Conservation (phyloP, 1,140 invertebrate species). For the Eubasilissa regina region DNA sequence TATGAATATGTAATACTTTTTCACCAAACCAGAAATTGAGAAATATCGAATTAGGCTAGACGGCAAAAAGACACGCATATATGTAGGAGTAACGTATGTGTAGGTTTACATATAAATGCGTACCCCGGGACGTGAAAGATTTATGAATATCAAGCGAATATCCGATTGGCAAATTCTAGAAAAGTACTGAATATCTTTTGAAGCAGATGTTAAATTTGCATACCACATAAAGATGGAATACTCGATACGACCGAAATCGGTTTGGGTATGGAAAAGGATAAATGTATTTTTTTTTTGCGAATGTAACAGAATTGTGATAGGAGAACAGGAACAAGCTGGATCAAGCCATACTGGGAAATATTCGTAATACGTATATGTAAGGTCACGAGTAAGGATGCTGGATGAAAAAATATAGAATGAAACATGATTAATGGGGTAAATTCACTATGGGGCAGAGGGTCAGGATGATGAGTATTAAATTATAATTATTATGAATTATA, state of each 20-base stretch:
- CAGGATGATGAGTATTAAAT: too few relatives aligned
- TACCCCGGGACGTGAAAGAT: slow-evolving; percentile 5
- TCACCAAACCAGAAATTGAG: background rate
- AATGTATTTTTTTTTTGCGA: slow-evolving; percentile 23
- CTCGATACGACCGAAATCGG: slow-evolving; percentile 33
- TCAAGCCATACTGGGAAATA: background rate
- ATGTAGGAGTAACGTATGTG: background rate
- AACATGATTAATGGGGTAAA: background rate
- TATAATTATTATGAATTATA: too few relatives aligned
- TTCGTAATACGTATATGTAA: background rate
- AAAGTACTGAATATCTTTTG: slow-evolving; percentile 42
- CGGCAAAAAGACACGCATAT: background rate
- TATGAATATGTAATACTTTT: background rate
- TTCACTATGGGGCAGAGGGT: background rate
- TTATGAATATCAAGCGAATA: slow-evolving; percentile 44
- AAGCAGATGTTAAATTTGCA: slow-evolving; percentile 45
- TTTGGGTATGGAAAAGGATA: slow-evolving; percentile 19
- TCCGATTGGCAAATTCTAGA: slow-evolving; percentile 29
- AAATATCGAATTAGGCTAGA: background rate
- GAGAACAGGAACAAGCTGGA: background rate
- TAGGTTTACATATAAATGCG: background rate
- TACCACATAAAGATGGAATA: slow-evolving; percentile 43
- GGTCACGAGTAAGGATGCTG: background rate
- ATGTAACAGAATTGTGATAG: slow-evolving; percentile 6
- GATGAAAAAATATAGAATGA: background rate